Evolutionary conservation across 92 coral and sea anemone genomes (phyloP), one percentile per base, ranked within the genome.

Genomic region (Palythoa grandiflora): DNA sequence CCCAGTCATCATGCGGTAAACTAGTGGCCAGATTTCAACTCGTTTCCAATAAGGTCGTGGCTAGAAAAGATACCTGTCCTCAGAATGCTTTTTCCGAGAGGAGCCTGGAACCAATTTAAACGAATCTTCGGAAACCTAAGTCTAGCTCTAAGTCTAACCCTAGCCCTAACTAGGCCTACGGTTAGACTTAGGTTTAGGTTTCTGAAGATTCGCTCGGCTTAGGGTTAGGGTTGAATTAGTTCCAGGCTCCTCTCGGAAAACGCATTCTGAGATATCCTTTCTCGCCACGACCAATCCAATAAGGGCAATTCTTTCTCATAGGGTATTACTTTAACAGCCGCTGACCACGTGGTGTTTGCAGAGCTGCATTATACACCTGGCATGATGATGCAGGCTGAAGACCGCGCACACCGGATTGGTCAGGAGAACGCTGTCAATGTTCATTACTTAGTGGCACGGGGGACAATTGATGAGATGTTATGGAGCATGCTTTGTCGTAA

Each of bases 291-390:
- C 15, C 3, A 55, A 57, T 12, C 65, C 5, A 20, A 10, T 50
- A 51, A 15, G 61, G n/a, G 2, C 3, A n/a, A 7, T 10, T 16
- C 12, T 14, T 5, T 2, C 35, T 38, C 44, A 15, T 73, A 97
- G 99, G 99, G 99, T 44, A 87, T 97, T 14, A 97, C 99, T 6
- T 85, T 97, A 51, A 97, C 99, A n/a, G 98, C 99, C 28, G 99
- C 99, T 71, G 98, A 97, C 89, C 99, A 97, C 79, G 94, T 97
- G 70, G 95, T 97, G 68, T 97, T 97, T 79, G 93, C 94, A 6
- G 99, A 97, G 92, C 92, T 97, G 14, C 96, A 97, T 77, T 92
- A 89, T 77, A 97, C 99, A 13, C 99, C 99, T 1, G 99, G 99
- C 13, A 87, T 97, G 37, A 95, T 97, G 93, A 89, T 95, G 83